phyloP scores from a whole-genome alignment of 2,797 vertebrate genomes.

The Calcarius lapponicus region DNA sequence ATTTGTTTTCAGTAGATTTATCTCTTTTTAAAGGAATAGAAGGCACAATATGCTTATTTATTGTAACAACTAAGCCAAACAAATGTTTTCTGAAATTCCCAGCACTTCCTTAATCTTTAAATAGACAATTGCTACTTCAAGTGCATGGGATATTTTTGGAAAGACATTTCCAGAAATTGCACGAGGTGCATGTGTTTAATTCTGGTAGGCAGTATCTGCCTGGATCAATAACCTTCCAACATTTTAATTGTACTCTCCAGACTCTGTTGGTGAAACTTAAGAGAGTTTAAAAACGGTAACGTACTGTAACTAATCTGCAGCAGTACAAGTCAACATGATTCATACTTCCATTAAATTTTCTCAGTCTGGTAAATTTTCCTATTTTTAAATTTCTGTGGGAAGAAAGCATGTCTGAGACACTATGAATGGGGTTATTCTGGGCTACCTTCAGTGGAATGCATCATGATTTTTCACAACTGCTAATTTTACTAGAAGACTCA shows the following conservation, averaged over 20 bases:
- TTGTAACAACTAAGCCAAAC: neutral
- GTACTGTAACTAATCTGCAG: neutral
- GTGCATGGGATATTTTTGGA: neutral
- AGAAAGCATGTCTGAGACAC: neutral
- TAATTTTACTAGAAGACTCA: neutral
- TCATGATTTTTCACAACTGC: neutral
- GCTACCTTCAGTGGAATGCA: neutral
- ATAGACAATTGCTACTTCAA: neutral
- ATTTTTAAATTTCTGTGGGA: neutral
- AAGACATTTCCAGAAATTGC: neutral
- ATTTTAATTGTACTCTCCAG: neutral
- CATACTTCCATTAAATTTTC: constrained; percentile 11
- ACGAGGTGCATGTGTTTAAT: neutral
- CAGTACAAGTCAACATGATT: constrained; percentile 22
- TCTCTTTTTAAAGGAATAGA: neutral
- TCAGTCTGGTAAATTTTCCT: neutral
- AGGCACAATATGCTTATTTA: neutral
- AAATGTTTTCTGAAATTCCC: neutral
- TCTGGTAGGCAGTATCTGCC: neutral
- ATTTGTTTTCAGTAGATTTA: neutral
- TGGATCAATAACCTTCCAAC: neutral
- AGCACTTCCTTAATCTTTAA: neutral
- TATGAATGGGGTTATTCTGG: neutral
- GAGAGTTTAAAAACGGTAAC: constrained; percentile 8
- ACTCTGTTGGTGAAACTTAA: neutral